A percentile compares a stretch with the other conserved stretches of the same genome.
phyloP scores from a whole-genome alignment of 2,797 vertebrate genomes.

The Podarcis lilfordi region DNA sequence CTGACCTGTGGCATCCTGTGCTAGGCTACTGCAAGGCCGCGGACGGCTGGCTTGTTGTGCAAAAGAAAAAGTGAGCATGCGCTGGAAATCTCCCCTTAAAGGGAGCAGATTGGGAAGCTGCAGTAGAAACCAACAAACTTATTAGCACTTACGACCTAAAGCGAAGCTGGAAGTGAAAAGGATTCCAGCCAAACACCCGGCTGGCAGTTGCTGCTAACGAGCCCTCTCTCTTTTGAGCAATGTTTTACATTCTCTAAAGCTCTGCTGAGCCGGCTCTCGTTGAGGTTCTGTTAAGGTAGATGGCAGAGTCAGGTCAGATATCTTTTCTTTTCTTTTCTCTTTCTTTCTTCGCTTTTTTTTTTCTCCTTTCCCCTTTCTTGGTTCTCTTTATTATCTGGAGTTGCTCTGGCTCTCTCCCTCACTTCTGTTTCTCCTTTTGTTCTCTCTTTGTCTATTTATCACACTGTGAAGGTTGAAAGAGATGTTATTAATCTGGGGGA shows the following conservation, averaged over 20 bases:
- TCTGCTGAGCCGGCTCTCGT: constrained; percentile 66
- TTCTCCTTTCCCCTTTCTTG: constrained; percentile 81
- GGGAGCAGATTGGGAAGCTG: constrained; percentile 41
- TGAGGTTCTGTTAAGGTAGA: constrained; percentile 74
- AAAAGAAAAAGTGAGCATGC: not conserved
- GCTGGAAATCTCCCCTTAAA: constrained; percentile 50
- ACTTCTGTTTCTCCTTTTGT: constrained; percentile 95
- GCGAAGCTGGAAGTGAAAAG: constrained; percentile 76
- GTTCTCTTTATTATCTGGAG: constrained; percentile 86
- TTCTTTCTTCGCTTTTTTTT: constrained; percentile 66
- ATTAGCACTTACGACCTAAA: constrained; percentile 77
- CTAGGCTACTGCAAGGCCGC: not conserved
- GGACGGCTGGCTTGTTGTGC: not conserved
- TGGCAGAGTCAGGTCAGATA: constrained; percentile 74
- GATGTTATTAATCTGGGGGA: constrained; percentile 99
- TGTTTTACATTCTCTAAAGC: constrained; percentile 75
- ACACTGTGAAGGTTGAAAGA: constrained; percentile 99
- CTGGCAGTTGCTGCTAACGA: constrained; percentile 81
- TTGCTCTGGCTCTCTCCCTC: constrained; percentile 87
- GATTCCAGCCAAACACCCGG: constrained; percentile 76
- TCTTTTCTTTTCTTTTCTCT: constrained; percentile 68
- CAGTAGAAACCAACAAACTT: constrained; percentile 68
- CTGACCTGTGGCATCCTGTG: not conserved
- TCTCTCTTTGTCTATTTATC: constrained; percentile 99
- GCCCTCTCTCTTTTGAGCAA: constrained; percentile 75